Percentiles rank a stretch among this genome's conserved stretches.
Conservation (phyloP, 2,888 invertebrate genomes). For the Drosophila ezoana region DNA sequence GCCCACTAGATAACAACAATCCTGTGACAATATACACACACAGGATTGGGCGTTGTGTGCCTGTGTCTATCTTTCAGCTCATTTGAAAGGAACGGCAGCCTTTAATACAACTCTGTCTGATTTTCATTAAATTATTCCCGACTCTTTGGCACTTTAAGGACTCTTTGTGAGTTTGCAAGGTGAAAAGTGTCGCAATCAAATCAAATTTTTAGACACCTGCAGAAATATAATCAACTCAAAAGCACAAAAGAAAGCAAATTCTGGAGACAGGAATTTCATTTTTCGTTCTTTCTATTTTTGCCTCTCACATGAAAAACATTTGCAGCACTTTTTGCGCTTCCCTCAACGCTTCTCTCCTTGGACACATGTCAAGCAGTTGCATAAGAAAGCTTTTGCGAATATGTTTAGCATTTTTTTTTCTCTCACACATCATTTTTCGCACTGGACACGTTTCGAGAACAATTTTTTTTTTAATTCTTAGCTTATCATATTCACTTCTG, state of each 20-base stretch:
- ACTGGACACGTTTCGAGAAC: background rate
- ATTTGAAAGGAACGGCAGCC: background rate
- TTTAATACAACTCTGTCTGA: background rate
- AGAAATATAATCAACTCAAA: slow-evolving; percentile 21
- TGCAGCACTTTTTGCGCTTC: slow-evolving; percentile 1
- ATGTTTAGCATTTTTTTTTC: slow-evolving; percentile 4
- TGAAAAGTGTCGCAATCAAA: slow-evolving; percentile 8
- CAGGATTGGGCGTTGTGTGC: no score
- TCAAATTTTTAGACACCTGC: slow-evolving; percentile 13
- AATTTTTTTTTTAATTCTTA: no score
- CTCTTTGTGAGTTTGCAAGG: background rate
- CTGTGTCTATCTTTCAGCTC: background rate
- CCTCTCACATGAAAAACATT: slow-evolving; percentile 11
- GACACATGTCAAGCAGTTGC: slow-evolving; percentile 24
- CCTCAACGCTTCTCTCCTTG: background rate
- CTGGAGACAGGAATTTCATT: background rate
- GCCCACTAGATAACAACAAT: slow-evolving; percentile 29
- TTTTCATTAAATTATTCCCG: background rate
- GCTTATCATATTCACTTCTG: no score
- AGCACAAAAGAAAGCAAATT: slow-evolving; percentile 1
- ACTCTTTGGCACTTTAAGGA: background rate
- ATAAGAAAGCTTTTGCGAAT: slow-evolving; percentile 18
- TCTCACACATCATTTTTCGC: slow-evolving; percentile 4
- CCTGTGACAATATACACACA: background rate
- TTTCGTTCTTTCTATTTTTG: background rate